Evolutionary conservation across 2,797 vertebrate species (phyloP).

Genomic region (Neomorphus geoffroyi): DNA sequence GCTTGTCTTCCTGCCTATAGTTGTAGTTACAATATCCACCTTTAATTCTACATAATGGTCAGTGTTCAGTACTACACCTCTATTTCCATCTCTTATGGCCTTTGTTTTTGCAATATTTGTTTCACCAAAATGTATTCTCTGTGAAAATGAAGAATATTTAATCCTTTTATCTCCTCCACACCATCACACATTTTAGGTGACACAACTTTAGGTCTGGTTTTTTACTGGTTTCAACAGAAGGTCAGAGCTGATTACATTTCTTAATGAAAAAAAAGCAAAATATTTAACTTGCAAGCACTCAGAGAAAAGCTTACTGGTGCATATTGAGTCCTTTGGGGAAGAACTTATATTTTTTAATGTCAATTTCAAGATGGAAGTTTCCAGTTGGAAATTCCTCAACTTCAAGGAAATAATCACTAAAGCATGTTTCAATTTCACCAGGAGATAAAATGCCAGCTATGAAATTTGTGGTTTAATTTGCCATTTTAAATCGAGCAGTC

Average conservation of each 20-base stretch:
- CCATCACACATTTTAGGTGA: background rate
- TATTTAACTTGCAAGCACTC: background rate
- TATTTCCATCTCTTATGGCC: background rate
- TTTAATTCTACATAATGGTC: background rate
- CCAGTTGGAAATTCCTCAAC: background rate
- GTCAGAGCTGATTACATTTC: background rate
- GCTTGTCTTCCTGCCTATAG: background rate
- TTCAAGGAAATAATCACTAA: background rate
- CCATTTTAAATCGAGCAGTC: background rate
- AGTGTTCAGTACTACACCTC: background rate
- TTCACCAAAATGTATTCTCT: background rate
- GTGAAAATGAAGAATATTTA: background rate
- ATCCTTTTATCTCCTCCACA: background rate
- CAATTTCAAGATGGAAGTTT: background rate
- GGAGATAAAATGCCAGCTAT: background rate
- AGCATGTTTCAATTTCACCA: background rate
- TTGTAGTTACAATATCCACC: background rate
- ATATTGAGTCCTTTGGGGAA: background rate
- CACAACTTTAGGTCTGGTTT: background rate
- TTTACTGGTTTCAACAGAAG: background rate
- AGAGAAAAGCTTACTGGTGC: background rate
- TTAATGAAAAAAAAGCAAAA: background rate
- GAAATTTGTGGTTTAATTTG: background rate
- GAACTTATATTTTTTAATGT: background rate
- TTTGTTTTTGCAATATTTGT: background rate